Percentiles rank a stretch among this genome's conserved stretches.
phyloP scores from a whole-genome alignment of 2,888 invertebrate genomes.

The Polymixis lichenea region DNA sequence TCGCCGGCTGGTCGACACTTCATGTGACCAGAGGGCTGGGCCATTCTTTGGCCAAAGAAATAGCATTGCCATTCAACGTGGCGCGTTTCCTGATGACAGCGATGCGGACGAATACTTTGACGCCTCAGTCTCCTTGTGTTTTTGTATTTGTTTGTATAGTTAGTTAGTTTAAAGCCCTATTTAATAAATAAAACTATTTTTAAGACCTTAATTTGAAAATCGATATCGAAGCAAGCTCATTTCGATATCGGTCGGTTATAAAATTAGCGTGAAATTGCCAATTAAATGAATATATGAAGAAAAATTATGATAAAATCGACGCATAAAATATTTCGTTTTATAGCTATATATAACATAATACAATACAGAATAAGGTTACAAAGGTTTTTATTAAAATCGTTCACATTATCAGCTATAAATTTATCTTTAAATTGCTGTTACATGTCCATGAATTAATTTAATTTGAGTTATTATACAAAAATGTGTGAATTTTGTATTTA shows the following conservation, averaged over 20 bases:
- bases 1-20: too few species aligned
- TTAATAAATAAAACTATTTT: too few species aligned
- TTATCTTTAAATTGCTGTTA: conserved; percentile 41
- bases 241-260: neutral
- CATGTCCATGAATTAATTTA: conserved; percentile 44
- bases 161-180: too few species aligned
- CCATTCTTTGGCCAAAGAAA: too few species aligned
- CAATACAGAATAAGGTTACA: conserved; percentile 30
- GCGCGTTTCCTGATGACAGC: too few species aligned
- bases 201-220: neutral
- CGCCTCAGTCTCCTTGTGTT: too few species aligned
- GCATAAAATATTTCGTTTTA: conserved; percentile 18
- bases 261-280: conserved; percentile 7
- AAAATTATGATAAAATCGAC: conserved; percentile 19
- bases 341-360: conserved; percentile 19
- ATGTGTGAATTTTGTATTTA: conserved; percentile 12
- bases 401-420: conserved; percentile 37
- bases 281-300: conserved; percentile 34
- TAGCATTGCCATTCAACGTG: too few species aligned
- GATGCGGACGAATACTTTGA: too few species aligned
- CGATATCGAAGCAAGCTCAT: conserved; percentile 9
- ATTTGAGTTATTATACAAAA: conserved; percentile 34
- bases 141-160: too few species aligned
- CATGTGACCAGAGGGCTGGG: too few species aligned
- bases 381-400: conserved; percentile 44